Evolutionary conservation across 2,113 vertebrate species (phyloP), one percentile per base, ranked within the genome.

Genomic region (Calidris pygmaea): DNA sequence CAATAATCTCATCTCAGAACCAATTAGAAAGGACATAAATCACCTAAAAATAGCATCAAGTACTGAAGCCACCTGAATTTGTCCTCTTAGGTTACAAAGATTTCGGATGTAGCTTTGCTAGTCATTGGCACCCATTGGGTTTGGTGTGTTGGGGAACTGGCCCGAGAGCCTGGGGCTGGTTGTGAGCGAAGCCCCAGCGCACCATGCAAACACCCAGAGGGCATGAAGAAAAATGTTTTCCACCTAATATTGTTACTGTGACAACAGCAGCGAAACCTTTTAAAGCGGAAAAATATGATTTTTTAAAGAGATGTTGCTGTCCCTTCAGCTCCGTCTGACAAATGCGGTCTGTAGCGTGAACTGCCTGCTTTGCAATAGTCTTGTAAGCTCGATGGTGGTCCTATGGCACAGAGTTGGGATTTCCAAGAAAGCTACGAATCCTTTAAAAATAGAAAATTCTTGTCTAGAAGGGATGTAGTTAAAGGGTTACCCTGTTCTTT

Each of bases 201-300:
- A 4, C 35, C 4, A 8, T 1, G 10, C 56, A 63, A 53, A 52
- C 43, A 60, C 73, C 76, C 2, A 0, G 10, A 68, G 39, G 77
- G 39, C 48, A 12, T 3, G 34, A 65, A 78, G 86, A 47, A 85
- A 91, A 89, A 94, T 18, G 12, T 85, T 94, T 95, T 65, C 89
- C 43, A 53, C 60, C 70, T 94, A 39, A 93, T 91, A 84, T 37
- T 41, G 84, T 96, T 95, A 95, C 77, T 92, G 93, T 82, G 93
- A 95, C 94, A 97, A 90, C 84, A 92, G 30, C 52, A 55, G 63
- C 12, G 81, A 95, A 87, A 68, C 39, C 66, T 82, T 85, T 76
- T 79, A 95, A 85, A 91, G 95, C 5, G 2, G 66, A 68, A 67
- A 72, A 85, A 70, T 30, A 45, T 0, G 9, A 52, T 59, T 47